Evolutionary conservation across 35 echinoderm and acorn worm species (phyloP), one percentile per base, ranked within the genome.

Genomic region (Holothuria glaberrima): DNA sequence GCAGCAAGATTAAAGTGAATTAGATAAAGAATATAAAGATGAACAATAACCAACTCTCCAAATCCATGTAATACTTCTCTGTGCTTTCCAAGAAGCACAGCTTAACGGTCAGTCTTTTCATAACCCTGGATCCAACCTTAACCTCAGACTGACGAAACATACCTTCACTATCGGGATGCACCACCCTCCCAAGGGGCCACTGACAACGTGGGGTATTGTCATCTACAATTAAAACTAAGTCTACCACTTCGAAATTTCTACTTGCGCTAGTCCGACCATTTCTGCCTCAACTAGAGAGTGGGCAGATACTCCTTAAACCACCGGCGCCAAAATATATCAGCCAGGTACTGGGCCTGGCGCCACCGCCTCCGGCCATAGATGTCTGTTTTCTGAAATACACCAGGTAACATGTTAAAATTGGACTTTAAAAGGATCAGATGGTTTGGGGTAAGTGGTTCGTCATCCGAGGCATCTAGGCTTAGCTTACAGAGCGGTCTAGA

Each of bases 1-100:
- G n/a, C n/a, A n/a, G n/a, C n/a, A n/a, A n/a, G n/a, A n/a, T n/a
- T n/a, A n/a, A n/a, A n/a, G n/a, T n/a, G n/a, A n/a, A n/a, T n/a
- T n/a, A n/a, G n/a, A n/a, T n/a, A n/a, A n/a, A n/a, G n/a, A n/a
- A n/a, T n/a, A n/a, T n/a, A n/a, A n/a, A n/a, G n/a, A n/a, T n/a
- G n/a, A n/a, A n/a, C n/a, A n/a, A n/a, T n/a, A n/a, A n/a, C n/a
- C n/a, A n/a, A n/a, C n/a, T n/a, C n/a, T n/a, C n/a, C n/a, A n/a
- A n/a, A n/a, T n/a, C n/a, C n/a, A n/a, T n/a, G n/a, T n/a, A n/a
- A n/a, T n/a, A n/a, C n/a, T n/a, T n/a, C n/a, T n/a, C n/a, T n/a
- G n/a, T n/a, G n/a, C 85, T 45, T 89, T 89, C 87, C 25, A 75
- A 75, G 9, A 89, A 58, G 59, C 88, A 94, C n/a, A 94, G 34